Evolutionary conservation across 2,797 vertebrate species (phyloP).

Genomic region (Podarcis siculus): DNA sequence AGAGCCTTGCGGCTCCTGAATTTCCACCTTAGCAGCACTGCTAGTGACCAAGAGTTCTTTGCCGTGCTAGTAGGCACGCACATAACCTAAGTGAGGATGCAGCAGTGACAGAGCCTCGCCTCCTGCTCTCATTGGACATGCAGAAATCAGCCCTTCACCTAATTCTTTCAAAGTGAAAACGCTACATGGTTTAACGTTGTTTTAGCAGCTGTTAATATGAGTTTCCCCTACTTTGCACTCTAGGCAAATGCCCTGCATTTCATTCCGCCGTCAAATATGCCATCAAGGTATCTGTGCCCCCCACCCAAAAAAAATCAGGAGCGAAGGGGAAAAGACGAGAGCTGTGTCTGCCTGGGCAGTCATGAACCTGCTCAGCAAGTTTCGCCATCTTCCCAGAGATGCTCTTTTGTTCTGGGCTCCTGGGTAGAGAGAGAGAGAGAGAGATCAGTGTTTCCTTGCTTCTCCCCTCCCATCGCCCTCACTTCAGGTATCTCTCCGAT

Average conservation of each 20-base stretch:
- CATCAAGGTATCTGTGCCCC: neutral
- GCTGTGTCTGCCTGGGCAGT: neutral
- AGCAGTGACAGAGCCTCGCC: neutral
- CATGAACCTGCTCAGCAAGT: neutral
- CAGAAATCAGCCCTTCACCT: neutral
- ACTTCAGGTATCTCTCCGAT: constrained; percentile 5
- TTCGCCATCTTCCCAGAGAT: neutral
- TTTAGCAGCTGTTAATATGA: neutral
- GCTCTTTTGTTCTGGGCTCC: neutral
- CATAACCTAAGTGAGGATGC: neutral
- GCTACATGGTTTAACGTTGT: neutral
- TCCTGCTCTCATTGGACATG: neutral
- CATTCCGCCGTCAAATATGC: neutral
- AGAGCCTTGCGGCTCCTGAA: neutral
- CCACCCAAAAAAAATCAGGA: neutral
- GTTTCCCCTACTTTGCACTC: neutral
- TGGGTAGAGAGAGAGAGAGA: neutral
- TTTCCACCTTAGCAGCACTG: no score
- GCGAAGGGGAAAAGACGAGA: neutral
- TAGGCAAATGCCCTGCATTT: no score
- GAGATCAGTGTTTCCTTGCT: neutral
- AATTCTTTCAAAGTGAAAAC: neutral
- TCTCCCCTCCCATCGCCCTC: neutral
- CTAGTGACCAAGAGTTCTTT: neutral
- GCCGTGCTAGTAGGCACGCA: neutral